Conservation (phyloP, 2,113 vertebrate genomes). For the Rhadina sibilatrix region DNA sequence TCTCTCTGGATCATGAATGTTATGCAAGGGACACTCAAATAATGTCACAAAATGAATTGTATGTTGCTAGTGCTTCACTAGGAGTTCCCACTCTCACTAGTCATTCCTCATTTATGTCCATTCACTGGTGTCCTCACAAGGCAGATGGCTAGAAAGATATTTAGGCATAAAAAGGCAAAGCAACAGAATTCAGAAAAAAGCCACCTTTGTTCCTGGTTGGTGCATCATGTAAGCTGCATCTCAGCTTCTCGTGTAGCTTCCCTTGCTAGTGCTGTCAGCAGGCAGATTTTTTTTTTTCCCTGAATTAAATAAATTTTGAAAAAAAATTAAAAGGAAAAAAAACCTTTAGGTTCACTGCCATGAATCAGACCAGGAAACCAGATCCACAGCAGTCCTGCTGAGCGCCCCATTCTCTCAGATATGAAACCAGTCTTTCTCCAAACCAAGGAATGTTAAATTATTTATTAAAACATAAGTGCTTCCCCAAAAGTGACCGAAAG, state of each 20-base stretch:
- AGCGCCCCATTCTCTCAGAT: not conserved
- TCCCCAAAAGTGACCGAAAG: not conserved
- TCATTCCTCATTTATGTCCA: not conserved
- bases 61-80: not conserved
- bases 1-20: not conserved
- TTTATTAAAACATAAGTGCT: not conserved
- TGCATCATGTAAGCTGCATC: not conserved
- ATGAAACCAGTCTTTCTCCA: not conserved
- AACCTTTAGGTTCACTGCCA: not conserved
- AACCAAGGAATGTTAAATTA: not conserved
- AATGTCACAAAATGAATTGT: not conserved
- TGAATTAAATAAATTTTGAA: not conserved
- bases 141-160: not conserved
- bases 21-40: not conserved
- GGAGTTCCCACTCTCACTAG: not conserved
- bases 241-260: rapidly evolving
- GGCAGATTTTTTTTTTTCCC: not conserved
- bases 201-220: not conserved
- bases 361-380: not conserved
- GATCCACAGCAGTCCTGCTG: not conserved
- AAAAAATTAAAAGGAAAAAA: not conserved
- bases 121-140: not conserved
- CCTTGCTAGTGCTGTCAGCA: not conserved
- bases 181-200: not conserved
- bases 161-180: not conserved